Conservation (phyloP, 2,797 vertebrate species). For the Varecia variegata region DNA sequence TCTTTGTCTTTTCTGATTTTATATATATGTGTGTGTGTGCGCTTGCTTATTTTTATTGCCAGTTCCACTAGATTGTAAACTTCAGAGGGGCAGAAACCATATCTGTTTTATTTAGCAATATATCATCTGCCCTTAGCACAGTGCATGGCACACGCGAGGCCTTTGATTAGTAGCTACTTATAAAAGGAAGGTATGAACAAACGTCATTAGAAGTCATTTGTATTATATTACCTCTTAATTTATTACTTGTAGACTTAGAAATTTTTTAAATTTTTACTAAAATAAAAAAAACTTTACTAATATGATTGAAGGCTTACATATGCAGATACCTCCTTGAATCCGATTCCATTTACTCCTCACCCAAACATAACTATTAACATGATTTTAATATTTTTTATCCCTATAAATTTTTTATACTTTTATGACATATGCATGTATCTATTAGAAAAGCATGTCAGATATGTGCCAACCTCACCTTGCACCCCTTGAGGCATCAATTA, state of each 20-base stretch:
- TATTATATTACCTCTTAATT: not conserved
- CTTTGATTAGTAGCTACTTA: not conserved
- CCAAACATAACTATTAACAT: not conserved
- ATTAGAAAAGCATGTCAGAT: not conserved
- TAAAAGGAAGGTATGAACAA: not conserved
- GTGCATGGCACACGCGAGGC: not conserved
- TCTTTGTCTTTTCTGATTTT: not conserved
- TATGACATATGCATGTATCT: not conserved
- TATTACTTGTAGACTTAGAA: not conserved
- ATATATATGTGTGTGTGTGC: not conserved
- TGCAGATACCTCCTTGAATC: not conserved
- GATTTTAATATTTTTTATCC: not conserved
- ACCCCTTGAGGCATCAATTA: not conserved
- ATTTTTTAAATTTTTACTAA: not conserved
- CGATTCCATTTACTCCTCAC: not conserved
- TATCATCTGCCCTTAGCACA: not conserved
- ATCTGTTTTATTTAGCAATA: not conserved
- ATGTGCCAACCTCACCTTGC: accelerated
- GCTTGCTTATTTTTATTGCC: not conserved
- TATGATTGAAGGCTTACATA: not conserved
- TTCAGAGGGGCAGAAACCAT: not conserved
- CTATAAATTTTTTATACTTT: not conserved
- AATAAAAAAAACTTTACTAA: not conserved
- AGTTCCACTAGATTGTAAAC: not conserved
- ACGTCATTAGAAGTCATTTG: not conserved